These are phyloP conservation scores for Petrophora chlorosata DNA, from an alignment of 2,888 invertebrate species.

Conservation along the genomic window DNA sequence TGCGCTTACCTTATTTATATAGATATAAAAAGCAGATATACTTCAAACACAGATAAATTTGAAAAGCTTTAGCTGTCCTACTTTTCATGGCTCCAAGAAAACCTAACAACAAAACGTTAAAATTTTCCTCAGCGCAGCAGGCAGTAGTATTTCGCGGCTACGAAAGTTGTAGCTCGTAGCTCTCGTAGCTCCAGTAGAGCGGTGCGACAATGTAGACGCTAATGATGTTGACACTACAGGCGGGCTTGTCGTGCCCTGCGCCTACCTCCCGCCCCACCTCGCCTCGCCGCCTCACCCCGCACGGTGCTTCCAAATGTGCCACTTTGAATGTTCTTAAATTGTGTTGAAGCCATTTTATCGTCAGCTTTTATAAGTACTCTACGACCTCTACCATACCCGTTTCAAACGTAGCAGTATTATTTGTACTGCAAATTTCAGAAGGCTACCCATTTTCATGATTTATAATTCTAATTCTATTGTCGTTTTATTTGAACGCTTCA, in stretches of 20 bases:
- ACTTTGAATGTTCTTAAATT: slow-evolving; percentile 55
- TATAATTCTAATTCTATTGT: slow-evolving; percentile 2
- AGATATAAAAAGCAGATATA: no score
- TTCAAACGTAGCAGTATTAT: slow-evolving; percentile 14
- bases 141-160: slow-evolving; percentile 23
- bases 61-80: no score
- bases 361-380: slow-evolving; percentile 28
- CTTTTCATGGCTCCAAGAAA: no score
- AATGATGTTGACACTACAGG: slow-evolving; percentile 80
- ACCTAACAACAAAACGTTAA: background rate
- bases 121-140: background rate
- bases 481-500: slow-evolving; percentile 28
- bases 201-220: slow-evolving; percentile 62
- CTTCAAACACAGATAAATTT: no score
- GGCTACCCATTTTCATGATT: slow-evolving; percentile 10
- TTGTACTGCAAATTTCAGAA: slow-evolving; percentile 20
- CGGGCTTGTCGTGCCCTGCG: slow-evolving; percentile 54
- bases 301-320: slow-evolving; percentile 51
- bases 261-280: slow-evolving; percentile 19
- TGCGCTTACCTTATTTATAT: no score
- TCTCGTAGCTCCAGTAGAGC: slow-evolving; percentile 60
- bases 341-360: slow-evolving; percentile 48
- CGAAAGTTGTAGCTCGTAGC: slow-evolving; percentile 48
- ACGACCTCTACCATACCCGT: slow-evolving; percentile 18
- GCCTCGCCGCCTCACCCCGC: slow-evolving; percentile 26